These are phyloP conservation scores for Scalopus aquaticus DNA, from an alignment of 2,113 vertebrate genomes.

Conservation along the genomic window DNA sequence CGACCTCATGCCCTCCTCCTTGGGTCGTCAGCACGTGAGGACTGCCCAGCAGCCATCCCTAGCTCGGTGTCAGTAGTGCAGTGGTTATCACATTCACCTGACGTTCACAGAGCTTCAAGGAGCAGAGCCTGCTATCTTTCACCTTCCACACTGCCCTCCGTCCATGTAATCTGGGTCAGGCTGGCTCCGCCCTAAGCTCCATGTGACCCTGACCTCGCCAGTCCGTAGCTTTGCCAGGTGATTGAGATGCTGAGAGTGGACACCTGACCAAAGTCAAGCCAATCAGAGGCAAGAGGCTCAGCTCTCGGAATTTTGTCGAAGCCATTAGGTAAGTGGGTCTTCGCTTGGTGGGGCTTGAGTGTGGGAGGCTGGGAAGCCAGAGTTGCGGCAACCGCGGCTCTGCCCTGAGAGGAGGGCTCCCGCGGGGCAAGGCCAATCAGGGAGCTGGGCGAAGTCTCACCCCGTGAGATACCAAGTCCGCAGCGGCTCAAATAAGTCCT, in stretches of 20 bases:
- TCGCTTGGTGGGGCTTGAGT: neutral
- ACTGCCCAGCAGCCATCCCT: too few relatives aligned
- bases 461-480: neutral
- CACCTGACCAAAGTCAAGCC: neutral
- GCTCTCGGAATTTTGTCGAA: neutral
- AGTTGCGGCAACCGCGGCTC: neutral
- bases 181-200: neutral
- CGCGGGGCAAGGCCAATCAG: neutral
- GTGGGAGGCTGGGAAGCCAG: neutral
- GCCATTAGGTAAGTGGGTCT: neutral
- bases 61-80: too few relatives aligned
- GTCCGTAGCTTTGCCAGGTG: neutral
- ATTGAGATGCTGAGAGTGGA: neutral
- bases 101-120: neutral
- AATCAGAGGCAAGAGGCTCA: neutral
- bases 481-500: neutral
- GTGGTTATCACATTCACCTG: too few relatives aligned
- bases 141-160: neutral
- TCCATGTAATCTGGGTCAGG: neutral
- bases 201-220: neutral
- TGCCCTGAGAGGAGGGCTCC: neutral
- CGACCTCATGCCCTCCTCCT: neutral
- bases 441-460: neutral
- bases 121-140: neutral
- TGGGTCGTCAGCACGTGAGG: neutral